Conservation (phyloP, 1,140 invertebrate genomes). For the Lordiphosa mommai region DNA sequence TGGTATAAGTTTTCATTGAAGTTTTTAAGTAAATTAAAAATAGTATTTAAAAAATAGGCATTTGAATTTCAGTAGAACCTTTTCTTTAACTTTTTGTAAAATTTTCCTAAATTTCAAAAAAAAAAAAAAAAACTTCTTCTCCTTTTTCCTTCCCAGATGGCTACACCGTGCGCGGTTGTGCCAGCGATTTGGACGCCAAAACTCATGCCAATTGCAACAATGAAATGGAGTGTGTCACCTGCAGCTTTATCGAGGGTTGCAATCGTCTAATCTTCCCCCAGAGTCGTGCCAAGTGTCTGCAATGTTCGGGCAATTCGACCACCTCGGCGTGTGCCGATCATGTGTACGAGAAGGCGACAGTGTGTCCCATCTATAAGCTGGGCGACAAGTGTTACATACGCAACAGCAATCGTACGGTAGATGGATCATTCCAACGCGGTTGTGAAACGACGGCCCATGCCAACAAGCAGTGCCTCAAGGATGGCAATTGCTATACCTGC, state of each 20-base stretch:
- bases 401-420: constrained; percentile 41
- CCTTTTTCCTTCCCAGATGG: constrained; percentile 38
- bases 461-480: constrained; percentile 62
- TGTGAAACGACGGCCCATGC: constrained; percentile 55
- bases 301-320: constrained; percentile 57
- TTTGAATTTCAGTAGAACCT: background rate
- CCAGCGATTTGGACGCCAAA: constrained; percentile 54
- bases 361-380: constrained; percentile 62
- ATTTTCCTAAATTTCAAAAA: too few relatives aligned
- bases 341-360: constrained; percentile 27
- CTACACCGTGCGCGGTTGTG: constrained; percentile 66
- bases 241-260: constrained; percentile 58
- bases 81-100: background rate
- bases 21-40: background rate
- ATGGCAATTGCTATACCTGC: constrained; percentile 58
- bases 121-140: too few relatives aligned
- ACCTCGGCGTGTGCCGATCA: constrained; percentile 51
- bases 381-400: constrained; percentile 74
- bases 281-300: constrained; percentile 55
- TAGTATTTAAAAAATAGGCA: background rate
- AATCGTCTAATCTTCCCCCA: constrained; percentile 64
- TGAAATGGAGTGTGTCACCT: constrained; percentile 62
- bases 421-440: constrained; percentile 66
- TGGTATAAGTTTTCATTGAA: too few relatives aligned
- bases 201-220: constrained; percentile 45